phyloP scores from a whole-genome alignment of 2,888 invertebrate species.

The Syrista parreyssii region DNA sequence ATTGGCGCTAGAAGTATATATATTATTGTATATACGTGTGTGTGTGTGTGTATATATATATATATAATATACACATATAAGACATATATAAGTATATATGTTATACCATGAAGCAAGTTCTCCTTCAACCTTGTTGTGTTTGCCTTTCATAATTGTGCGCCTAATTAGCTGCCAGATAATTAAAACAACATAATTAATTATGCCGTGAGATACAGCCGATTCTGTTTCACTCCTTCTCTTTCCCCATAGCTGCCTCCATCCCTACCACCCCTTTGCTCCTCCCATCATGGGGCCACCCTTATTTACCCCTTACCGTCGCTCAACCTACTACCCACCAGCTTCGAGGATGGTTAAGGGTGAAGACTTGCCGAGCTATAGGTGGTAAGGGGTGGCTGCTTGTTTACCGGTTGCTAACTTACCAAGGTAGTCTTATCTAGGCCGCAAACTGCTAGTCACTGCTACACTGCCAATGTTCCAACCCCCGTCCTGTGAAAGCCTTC shows the following conservation, averaged over 20 bases:
- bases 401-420: constrained; percentile 16
- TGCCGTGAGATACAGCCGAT: constrained; percentile 28
- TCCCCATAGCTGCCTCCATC: not conserved
- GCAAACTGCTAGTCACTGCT: constrained; percentile 12
- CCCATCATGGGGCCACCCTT: not conserved
- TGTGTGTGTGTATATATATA: too few species aligned
- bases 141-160: constrained; percentile 54
- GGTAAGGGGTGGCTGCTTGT: constrained; percentile 8
- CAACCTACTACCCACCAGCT: not conserved
- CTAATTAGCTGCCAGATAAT: constrained; percentile 55
- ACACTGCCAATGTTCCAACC: not conserved
- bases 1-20: not conserved
- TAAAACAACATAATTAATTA: constrained; percentile 56
- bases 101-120: not conserved
- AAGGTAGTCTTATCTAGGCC: constrained; percentile 22
- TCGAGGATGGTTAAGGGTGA: not conserved
- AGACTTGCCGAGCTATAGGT: constrained; percentile 1
- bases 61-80: not conserved
- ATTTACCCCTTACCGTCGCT: not conserved
- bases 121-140: constrained; percentile 40
- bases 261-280: not conserved
- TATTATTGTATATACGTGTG: too few species aligned
- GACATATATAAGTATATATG: not conserved
- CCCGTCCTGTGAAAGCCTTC: not conserved
- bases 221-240: constrained; percentile 7